A percentile compares a stretch with the other conserved stretches of the same genome.
These are phyloP conservation scores for Sceloporus tristichus DNA, from an alignment of 2,113 vertebrate genomes.

Conservation along the genomic window DNA sequence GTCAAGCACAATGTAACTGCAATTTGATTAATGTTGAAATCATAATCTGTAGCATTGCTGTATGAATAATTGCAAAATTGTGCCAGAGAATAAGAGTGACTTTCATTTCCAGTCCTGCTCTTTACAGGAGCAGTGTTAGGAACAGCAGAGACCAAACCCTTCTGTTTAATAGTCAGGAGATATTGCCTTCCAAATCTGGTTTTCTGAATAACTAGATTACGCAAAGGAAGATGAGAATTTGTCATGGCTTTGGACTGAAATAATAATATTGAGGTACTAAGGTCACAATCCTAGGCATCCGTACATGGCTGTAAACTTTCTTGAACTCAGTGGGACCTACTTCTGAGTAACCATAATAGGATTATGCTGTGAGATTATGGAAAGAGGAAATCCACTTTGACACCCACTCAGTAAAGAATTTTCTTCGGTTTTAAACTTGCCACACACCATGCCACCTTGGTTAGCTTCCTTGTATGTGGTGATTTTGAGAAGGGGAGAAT, in stretches of 20 bases:
- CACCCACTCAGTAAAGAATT: not conserved
- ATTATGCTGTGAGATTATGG: not conserved
- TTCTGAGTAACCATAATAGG: not conserved
- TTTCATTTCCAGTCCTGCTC: slow-evolving; percentile 25
- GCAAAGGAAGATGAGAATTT: not conserved
- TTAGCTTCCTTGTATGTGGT: slow-evolving; percentile 20
- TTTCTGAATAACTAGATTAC: slow-evolving; percentile 36
- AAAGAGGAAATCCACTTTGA: not conserved
- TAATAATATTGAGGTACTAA: not conserved
- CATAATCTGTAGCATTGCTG: not conserved
- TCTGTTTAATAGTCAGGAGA: not conserved
- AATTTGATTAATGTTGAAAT: slow-evolving; percentile 41
- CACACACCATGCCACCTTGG: not conserved
- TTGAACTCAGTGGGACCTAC: not conserved
- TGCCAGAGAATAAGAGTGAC: not conserved
- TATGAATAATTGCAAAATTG: not conserved
- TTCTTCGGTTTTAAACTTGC: slow-evolving; percentile 12
- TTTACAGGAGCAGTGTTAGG: not conserved
- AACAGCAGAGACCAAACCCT: not conserved
- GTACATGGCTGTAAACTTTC: not conserved
- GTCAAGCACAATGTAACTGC: slow-evolving; percentile 18
- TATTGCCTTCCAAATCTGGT: slow-evolving; percentile 12
- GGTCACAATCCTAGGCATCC: not conserved
- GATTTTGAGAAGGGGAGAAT: slow-evolving; percentile 8
- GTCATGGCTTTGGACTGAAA: slow-evolving; percentile 2